Evolutionary conservation across 2,797 vertebrate genomes (phyloP).

Genomic region (Oryzias sinensis): DNA sequence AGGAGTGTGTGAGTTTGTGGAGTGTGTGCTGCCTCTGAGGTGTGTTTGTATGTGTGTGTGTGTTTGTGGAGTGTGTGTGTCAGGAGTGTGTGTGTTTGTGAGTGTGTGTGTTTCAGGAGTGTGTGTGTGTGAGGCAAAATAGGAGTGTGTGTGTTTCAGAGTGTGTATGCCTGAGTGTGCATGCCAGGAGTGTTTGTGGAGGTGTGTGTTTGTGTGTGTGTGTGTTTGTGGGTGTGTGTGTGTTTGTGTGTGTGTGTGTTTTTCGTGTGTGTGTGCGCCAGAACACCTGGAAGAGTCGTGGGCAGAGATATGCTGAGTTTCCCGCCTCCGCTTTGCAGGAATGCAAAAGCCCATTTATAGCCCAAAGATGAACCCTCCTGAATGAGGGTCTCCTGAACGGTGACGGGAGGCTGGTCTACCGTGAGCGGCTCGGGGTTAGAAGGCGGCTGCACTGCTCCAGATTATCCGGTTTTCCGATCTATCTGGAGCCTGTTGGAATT

Average conservation of each 20-base stretch:
- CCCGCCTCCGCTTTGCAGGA: slow-evolving; percentile 33
- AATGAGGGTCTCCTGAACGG: slow-evolving; percentile 41
- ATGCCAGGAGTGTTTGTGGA: too few relatives aligned
- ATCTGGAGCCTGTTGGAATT: slow-evolving; percentile 78
- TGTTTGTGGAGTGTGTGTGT: slow-evolving; percentile 11
- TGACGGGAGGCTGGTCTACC: slow-evolving; percentile 18
- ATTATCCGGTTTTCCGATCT: slow-evolving; percentile 60
- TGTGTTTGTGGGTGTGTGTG: background rate
- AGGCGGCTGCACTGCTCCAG: slow-evolving; percentile 31
- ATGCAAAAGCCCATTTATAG: slow-evolving; percentile 39
- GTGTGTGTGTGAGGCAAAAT: too few relatives aligned
- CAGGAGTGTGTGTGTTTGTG: background rate
- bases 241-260: slow-evolving; percentile 4
- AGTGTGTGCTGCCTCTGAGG: slow-evolving; percentile 15
- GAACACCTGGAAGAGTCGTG: slow-evolving; percentile 16
- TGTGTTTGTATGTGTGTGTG: slow-evolving; percentile 9
- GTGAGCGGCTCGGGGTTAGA: slow-evolving; percentile 17
- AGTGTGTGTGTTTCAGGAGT: slow-evolving; percentile 14
- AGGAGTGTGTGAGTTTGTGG: background rate
- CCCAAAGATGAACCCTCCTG: slow-evolving; percentile 49
- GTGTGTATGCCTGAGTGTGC: too few relatives aligned
- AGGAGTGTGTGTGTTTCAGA: slow-evolving; percentile 7
- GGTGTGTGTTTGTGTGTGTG: slow-evolving; percentile 17
- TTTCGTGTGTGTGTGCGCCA: too few relatives aligned
- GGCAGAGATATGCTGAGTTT: slow-evolving; percentile 13